phyloP scores from a whole-genome alignment of 2,113 vertebrate species.

The Neodontobutis hainanensis region DNA sequence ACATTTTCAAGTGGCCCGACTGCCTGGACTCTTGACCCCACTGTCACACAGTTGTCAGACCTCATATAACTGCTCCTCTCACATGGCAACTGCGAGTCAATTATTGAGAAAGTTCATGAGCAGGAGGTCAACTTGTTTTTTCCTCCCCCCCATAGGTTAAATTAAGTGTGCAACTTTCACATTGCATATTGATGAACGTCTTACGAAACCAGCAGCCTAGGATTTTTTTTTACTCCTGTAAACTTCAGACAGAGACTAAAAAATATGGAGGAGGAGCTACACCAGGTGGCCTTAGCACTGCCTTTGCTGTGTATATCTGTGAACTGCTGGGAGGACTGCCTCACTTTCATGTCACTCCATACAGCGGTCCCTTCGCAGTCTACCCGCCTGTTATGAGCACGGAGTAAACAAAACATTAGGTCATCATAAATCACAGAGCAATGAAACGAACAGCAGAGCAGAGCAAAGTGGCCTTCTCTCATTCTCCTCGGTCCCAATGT shows the following conservation, averaged over 20 bases:
- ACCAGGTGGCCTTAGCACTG: conserved; percentile 64
- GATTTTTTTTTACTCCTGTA: conserved; percentile 34
- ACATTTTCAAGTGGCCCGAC: conserved; percentile 49
- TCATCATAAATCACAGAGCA: conserved; percentile 76
- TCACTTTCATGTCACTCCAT: conserved; percentile 73
- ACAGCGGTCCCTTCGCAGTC: conserved; percentile 59
- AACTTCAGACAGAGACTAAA: neutral
- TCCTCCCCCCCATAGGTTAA: conserved; percentile 48
- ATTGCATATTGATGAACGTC: conserved; percentile 48
- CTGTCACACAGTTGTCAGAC: conserved; percentile 56
- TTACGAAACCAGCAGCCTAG: conserved; percentile 29
- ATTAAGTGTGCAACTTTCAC: conserved; percentile 48
- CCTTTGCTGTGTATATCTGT: conserved; percentile 60
- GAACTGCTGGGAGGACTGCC: conserved; percentile 45
- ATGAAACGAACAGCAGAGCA: conserved; percentile 57
- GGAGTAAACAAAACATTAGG: conserved; percentile 80
- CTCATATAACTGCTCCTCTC: conserved; percentile 33
- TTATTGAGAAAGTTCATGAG: conserved; percentile 56
- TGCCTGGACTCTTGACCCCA: conserved; percentile 67
- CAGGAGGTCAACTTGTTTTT: conserved; percentile 43
- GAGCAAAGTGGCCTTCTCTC: conserved; percentile 46
- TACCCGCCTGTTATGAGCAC: conserved; percentile 69
- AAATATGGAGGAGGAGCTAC: conserved; percentile 32
- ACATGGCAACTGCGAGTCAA: conserved; percentile 30
- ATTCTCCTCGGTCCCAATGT: conserved; percentile 77